Evolutionary conservation across 2,888 invertebrate species (phyloP).

Genomic region (Eupithecia vulgata): DNA sequence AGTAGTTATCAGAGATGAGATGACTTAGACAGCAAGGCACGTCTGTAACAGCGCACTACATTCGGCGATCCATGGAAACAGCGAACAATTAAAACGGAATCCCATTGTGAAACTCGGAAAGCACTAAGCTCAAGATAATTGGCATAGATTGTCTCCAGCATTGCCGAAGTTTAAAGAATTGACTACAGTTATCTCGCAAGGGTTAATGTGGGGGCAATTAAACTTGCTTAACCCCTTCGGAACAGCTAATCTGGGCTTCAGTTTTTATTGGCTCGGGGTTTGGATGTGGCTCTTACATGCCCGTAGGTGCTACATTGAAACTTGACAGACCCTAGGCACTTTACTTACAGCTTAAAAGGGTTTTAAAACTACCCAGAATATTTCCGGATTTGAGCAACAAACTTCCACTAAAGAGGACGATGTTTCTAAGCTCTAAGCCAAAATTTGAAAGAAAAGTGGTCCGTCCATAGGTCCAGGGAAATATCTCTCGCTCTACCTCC

Average conservation of each 20-base stretch:
- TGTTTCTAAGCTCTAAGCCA: neutral
- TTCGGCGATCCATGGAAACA: conserved; percentile 19
- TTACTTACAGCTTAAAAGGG: neutral
- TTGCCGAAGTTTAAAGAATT: conserved; percentile 77
- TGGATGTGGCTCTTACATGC: neutral
- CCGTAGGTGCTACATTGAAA: neutral
- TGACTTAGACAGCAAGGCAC: neutral
- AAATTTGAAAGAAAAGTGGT: neutral
- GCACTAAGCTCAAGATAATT: conserved; percentile 77
- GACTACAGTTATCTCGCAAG: conserved; percentile 75
- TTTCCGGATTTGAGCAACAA: neutral
- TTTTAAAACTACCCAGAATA: neutral
- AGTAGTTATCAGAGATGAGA: neutral
- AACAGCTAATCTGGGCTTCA: conserved; percentile 36
- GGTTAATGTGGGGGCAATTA: conserved; percentile 78
- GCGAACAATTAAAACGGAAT: conserved; percentile 63
- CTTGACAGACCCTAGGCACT: neutral
- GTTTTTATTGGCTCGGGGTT: conserved; percentile 37
- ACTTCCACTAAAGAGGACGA: neutral
- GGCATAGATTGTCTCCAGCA: conserved; percentile 72
- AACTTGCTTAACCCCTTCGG: conserved; percentile 70
- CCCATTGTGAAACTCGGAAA: conserved; percentile 54
- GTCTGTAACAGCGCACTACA: neutral
- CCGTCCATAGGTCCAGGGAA: neutral
- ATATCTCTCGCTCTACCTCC: neutral